These are phyloP conservation scores for Malurus cyaneus DNA, from an alignment of 2,113 vertebrate genomes.

Conservation along the genomic window DNA sequence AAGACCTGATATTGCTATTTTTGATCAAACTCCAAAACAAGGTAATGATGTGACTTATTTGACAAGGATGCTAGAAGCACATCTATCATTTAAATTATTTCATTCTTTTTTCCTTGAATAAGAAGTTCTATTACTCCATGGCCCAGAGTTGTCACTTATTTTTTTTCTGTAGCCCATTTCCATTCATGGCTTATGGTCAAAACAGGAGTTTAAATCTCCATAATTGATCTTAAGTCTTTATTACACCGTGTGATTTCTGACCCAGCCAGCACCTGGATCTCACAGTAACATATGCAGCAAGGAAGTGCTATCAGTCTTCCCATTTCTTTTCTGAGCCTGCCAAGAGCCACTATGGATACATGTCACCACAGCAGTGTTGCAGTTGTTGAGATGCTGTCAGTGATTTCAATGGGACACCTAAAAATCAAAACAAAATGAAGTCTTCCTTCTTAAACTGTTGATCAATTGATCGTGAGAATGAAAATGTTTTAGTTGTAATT, in stretches of 20 bases:
- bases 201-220: not conserved
- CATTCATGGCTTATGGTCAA: not conserved
- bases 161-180: not conserved
- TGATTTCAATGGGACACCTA: not conserved
- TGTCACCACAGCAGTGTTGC: not conserved
- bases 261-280: not conserved
- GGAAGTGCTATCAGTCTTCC: not conserved
- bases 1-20: not conserved
- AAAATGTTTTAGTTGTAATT: not conserved
- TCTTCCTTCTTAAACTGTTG: not conserved
- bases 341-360: not conserved
- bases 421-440: not conserved
- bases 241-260: constrained; percentile 6
- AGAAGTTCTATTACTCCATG: not conserved
- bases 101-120: not conserved
- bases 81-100: not conserved
- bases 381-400: not conserved
- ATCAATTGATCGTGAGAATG: not conserved
- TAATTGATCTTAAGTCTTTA: not conserved
- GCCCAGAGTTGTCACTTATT: not conserved
- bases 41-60: not conserved
- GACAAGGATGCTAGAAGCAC: not conserved
- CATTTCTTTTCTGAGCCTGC: not conserved
- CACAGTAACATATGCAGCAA: not conserved
- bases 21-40: not conserved